Conservation (phyloP, 2,113 vertebrate species). For the Tupaia chinensis region DNA sequence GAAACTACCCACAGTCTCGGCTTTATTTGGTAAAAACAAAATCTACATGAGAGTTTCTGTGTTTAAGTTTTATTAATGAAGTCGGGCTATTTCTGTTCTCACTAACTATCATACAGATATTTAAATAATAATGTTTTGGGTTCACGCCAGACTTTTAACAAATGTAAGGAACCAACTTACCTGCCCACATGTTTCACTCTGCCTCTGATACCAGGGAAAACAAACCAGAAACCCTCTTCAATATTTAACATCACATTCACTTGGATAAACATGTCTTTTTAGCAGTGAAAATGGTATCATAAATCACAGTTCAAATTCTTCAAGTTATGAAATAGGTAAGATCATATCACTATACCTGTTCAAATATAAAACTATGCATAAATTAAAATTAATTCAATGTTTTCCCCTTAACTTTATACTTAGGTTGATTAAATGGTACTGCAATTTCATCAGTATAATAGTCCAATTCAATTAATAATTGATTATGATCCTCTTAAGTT, state of each 20-base stretch:
- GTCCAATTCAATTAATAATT: not conserved
- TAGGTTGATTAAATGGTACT: not conserved
- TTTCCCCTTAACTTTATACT: not conserved
- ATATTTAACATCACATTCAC: not conserved
- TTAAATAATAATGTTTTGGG: not conserved
- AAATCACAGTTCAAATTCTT: not conserved
- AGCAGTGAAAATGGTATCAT: not conserved
- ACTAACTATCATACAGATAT: not conserved
- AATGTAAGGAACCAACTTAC: not conserved
- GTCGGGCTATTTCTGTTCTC: not conserved
- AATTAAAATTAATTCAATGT: not conserved
- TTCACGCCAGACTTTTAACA: not conserved
- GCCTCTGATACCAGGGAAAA: not conserved
- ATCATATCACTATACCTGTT: not conserved
- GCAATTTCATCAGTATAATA: not conserved
- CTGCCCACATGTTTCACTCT: not conserved
- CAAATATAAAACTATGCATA: not conserved
- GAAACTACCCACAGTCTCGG: not conserved
- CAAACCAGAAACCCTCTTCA: not conserved
- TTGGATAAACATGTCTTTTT: not conserved
- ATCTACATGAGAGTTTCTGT: not conserved
- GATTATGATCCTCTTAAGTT: not conserved
- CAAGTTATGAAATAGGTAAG: constrained; percentile 20
- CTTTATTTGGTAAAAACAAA: not conserved
- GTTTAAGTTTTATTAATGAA: not conserved